Percentiles rank a stretch among this genome's conserved stretches.
These are phyloP conservation scores for Iselma pallidipennis DNA, from an alignment of 2,888 invertebrate genomes.

Conservation along the genomic window DNA sequence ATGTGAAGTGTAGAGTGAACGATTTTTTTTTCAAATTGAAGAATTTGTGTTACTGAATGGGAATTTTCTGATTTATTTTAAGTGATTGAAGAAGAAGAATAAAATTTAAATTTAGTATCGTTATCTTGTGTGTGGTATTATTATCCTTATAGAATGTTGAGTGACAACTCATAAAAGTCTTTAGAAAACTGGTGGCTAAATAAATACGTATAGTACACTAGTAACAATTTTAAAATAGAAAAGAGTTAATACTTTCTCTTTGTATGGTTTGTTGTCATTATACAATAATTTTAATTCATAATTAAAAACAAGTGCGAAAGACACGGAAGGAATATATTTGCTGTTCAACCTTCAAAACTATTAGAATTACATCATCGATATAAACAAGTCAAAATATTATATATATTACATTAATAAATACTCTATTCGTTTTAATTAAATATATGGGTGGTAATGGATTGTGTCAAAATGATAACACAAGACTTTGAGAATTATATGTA, in stretches of 20 bases:
- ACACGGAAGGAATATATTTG: neutral
- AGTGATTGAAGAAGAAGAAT: neutral
- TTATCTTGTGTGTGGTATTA: constrained; percentile 17
- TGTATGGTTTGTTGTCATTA: no score
- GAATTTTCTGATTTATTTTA: no score
- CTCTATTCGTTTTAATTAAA: neutral
- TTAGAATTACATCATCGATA: neutral
- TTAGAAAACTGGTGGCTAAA: constrained; percentile 12
- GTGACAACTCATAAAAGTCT: constrained; percentile 14
- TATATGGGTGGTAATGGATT: neutral
- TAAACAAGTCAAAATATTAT: neutral
- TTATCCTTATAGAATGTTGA: no score
- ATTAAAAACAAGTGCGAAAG: neutral
- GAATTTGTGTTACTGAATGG: no score
- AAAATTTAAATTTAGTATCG: constrained; percentile 15
- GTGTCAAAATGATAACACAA: neutral
- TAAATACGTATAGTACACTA: neutral
- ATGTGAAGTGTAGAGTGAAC: no score
- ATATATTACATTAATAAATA: no score
- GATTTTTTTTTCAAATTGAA: no score
- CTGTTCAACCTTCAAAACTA: neutral
- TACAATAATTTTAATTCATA: neutral
- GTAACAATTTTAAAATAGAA: neutral
- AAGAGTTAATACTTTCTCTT: neutral
- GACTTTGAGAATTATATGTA: no score